Conservation (phyloP, 2,113 vertebrate species). For the Ophiodon elongatus region DNA sequence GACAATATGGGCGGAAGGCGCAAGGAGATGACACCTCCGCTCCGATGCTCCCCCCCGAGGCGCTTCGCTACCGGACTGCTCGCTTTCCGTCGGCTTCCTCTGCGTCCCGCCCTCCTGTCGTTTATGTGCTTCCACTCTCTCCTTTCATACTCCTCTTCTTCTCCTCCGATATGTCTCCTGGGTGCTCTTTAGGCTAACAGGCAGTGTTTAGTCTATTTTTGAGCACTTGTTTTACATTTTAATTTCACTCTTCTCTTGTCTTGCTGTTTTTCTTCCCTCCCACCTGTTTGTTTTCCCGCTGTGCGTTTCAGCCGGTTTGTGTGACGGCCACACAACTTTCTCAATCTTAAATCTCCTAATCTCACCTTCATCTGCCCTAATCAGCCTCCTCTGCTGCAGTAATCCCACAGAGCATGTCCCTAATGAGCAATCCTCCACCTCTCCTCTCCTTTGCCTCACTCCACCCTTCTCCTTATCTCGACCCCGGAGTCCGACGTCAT, state of each 20-base stretch:
- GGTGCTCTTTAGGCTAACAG: conserved; percentile 56
- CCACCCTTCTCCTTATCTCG: conserved; percentile 25
- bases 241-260: conserved; percentile 27
- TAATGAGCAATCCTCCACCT: conserved; percentile 38
- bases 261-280: conserved; percentile 9
- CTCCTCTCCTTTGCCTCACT: background rate
- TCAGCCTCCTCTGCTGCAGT: conserved; percentile 55
- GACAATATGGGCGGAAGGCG: conserved; percentile 72
- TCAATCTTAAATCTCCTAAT: conserved; percentile 58
- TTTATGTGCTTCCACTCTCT: conserved; percentile 20
- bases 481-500: conserved; percentile 46
- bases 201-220: conserved; percentile 56
- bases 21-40: conserved; percentile 47
- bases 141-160: conserved; percentile 41
- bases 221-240: conserved; percentile 53
- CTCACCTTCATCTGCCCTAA: conserved; percentile 66
- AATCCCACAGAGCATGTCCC: conserved; percentile 56
- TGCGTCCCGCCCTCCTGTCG: no score
- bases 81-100: conserved; percentile 37
- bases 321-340: conserved; percentile 37
- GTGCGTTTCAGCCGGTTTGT: conserved; percentile 4
- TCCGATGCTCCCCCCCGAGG: conserved; percentile 15
- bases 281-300: conserved; percentile 46
- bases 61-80: no score
- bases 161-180: conserved; percentile 44